Evolutionary conservation across 2,113 vertebrate species (phyloP).

Genomic region (Charina bottae): DNA sequence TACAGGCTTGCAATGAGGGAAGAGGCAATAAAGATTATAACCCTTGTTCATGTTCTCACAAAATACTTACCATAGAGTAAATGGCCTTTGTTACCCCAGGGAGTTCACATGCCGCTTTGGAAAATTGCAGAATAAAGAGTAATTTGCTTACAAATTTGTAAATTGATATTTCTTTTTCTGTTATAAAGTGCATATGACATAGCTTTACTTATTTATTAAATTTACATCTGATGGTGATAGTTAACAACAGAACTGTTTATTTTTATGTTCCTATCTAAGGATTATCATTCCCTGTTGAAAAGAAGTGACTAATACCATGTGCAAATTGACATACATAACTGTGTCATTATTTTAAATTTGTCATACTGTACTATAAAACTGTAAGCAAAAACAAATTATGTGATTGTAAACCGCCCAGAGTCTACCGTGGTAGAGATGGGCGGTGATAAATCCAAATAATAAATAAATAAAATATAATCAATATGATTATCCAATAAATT

Average conservation of each 20-base stretch:
- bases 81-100: constrained; percentile 24
- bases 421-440: too few relatives aligned
- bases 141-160: constrained; percentile 24
- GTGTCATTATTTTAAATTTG: not conserved
- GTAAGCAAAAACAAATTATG: not conserved
- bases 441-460: too few relatives aligned
- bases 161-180: not conserved
- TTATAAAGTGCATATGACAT: not conserved
- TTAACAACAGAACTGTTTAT: not conserved
- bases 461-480: too few relatives aligned
- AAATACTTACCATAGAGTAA: constrained; percentile 32
- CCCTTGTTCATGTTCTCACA: constrained; percentile 33
- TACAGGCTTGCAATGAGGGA: constrained; percentile 36
- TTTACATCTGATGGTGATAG: not conserved
- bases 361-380: not conserved
- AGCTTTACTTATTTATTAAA: not conserved
- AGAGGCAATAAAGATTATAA: constrained; percentile 39
- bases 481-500: not conserved
- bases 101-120: constrained; percentile 19
- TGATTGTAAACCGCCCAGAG: too few relatives aligned
- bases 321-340: not conserved
- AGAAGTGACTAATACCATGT: not conserved
- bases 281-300: not conserved
- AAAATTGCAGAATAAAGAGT: constrained; percentile 26
- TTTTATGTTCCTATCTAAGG: not conserved